Conservation (phyloP, 53 echinoderm and acorn worm genomes). For the Mesocentrotus franciscanus region DNA sequence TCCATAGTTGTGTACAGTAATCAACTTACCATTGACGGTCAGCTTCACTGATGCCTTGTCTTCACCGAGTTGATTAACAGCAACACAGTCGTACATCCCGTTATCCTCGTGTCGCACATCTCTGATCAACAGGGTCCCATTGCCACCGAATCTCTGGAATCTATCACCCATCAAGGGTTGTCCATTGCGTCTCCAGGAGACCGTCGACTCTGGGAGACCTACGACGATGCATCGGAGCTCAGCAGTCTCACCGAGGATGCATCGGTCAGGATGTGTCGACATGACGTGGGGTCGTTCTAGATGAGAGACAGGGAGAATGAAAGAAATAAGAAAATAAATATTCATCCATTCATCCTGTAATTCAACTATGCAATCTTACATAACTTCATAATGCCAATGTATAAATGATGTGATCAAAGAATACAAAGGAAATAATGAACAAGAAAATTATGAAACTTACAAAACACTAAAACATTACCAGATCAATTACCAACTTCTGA, state of each 20-base stretch:
- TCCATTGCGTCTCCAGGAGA: conserved; percentile 80
- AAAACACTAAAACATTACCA: not conserved
- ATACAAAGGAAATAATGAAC: not conserved
- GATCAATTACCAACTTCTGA: not conserved
- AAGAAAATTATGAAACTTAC: not conserved
- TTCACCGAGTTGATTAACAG: conserved; percentile 75
- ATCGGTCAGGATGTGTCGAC: conserved; percentile 55
- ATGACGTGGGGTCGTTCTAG: conserved; percentile 87
- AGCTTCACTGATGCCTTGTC: conserved; percentile 71
- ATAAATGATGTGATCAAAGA: not conserved
- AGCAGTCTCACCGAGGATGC: conserved; percentile 72
- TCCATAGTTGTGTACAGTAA: not conserved
- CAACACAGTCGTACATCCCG: conserved; percentile 81
- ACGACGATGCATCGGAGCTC: conserved; percentile 72
- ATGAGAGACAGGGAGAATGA: not conserved
- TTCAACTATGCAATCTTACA: not conserved
- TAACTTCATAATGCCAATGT: not conserved
- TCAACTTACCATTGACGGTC: conserved; percentile 83
- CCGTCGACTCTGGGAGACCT: conserved; percentile 75
- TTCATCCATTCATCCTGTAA: not conserved
- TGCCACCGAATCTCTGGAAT: conserved; percentile 63
- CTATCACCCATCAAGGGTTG: conserved; percentile 67
- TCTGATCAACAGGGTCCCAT: conserved; percentile 78
- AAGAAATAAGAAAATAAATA: not conserved
- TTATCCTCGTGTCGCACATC: conserved; percentile 72